A percentile compares a stretch with the other conserved stretches of the same genome.
phyloP scores from a whole-genome alignment of 2,888 invertebrate genomes.

The Oxycera nigricornis region DNA sequence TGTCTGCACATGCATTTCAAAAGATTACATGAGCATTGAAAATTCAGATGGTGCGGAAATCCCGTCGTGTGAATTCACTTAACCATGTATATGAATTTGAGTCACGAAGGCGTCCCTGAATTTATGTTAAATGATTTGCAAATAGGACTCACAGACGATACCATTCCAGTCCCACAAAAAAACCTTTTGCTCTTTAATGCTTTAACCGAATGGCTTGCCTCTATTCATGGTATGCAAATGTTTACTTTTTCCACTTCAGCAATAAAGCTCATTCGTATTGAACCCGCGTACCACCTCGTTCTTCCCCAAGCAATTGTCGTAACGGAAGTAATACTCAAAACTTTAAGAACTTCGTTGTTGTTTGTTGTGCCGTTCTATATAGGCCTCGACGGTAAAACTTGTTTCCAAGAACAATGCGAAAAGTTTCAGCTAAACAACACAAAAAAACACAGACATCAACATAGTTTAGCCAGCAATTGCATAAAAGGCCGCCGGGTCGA shows the following conservation, averaged over 20 bases:
- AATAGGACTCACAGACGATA: conserved; percentile 1
- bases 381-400: conserved; percentile 19
- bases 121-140: conserved; percentile 30
- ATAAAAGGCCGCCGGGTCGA: neutral
- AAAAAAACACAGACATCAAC: neutral
- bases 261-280: conserved; percentile 23
- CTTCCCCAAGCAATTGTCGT: neutral
- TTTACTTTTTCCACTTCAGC: conserved; percentile 14
- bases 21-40: too few species aligned
- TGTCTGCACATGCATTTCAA: too few species aligned
- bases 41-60: too few species aligned
- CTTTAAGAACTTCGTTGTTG: conserved; percentile 16
- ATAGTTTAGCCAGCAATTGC: neutral
- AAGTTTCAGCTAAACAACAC: conserved; percentile 19
- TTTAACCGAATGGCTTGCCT: neutral
- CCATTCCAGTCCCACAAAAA: neutral
- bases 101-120: conserved; percentile 18
- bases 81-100: conserved; percentile 6
- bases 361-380: neutral
- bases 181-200: conserved; percentile 22
- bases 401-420: conserved; percentile 10
- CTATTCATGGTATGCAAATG: conserved; percentile 20
- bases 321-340: conserved; percentile 17
- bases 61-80: neutral
- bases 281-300: neutral